Conservation (phyloP, 2,797 vertebrate genomes). For the Sitta carolinensis region DNA sequence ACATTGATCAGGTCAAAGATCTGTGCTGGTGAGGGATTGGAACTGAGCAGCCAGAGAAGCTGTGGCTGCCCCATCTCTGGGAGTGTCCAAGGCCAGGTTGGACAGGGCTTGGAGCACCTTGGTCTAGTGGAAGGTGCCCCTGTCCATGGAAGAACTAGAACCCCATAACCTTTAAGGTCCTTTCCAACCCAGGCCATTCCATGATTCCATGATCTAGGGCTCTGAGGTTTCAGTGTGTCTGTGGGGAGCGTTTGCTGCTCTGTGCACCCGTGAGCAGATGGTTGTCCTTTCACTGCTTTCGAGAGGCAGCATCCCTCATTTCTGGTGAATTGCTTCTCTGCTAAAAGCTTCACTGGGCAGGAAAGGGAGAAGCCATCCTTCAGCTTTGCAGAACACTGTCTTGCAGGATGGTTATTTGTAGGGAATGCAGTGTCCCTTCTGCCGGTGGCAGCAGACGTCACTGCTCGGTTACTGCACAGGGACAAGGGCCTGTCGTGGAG, state of each 20-base stretch:
- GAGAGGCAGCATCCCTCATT: background rate
- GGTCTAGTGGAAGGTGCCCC: background rate
- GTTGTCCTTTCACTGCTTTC: background rate
- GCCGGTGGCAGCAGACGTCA: background rate
- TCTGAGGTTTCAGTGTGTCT: background rate
- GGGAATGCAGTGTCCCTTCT: background rate
- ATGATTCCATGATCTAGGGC: background rate
- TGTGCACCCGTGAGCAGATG: rapidly evolving
- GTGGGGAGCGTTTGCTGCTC: background rate
- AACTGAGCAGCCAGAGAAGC: background rate
- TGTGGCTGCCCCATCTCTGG: background rate
- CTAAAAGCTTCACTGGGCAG: background rate
- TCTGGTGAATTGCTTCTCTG: background rate
- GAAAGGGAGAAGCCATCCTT: background rate
- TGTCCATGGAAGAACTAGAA: background rate
- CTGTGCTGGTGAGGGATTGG: background rate
- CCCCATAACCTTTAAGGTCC: background rate
- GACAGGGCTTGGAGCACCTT: background rate
- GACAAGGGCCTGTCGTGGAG: background rate
- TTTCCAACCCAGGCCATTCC: background rate
- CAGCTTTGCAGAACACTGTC: background rate
- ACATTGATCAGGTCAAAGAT: background rate
- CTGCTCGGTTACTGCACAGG: background rate
- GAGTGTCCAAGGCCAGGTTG: background rate
- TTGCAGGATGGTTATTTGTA: background rate